Evolutionary conservation across 1,140 invertebrate genomes (phyloP), one percentile per base, ranked within the genome.

Genomic region (Augochlora pura): DNA sequence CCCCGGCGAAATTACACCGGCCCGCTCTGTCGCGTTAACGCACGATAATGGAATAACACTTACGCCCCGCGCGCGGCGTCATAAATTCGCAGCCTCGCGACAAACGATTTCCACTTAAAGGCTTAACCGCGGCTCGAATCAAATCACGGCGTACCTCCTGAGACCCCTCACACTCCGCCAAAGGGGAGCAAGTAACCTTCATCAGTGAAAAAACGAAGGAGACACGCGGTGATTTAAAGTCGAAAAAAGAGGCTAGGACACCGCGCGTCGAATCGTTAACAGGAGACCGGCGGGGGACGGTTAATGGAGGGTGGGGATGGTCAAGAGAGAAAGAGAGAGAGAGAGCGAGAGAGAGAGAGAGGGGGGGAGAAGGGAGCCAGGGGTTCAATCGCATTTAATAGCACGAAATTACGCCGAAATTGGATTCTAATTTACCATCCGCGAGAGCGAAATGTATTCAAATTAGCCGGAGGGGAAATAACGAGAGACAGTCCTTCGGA

Each of bases 381-480:
- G 63, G 80, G 78, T 86, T 88, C 90, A 90, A 91, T 91, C 90
- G 90, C 86, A 88, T 88, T 92, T 93, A 92, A 93, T 93, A 89
- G 91, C 88, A 91, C 89, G 88, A 90, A 92, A 93, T 93, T 92
- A 93, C 88, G 87, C 83, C 87, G 90, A 92, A 92, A 93, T 93
- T 93, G 91, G 92, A 93, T 93, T 93, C 91, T 93, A 92, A 93
- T 93, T 92, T 91, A 91, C 81, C 90, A 86, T 82, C 86, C 83
- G 85, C 86, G 82, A 86, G 90, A 86, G 90, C 87, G 75, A 88
- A 92, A 91, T 90, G 86, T 92, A 92, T 92, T 92, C 85, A 92
- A 92, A 92, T 93, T 91, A 92, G 90, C 83, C 88, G 73, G 74
- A 73, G 76, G 80, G 87, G 87, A 88, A 89, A 91, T 91, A 92